Evolutionary conservation across 2,888 invertebrate genomes (phyloP).

Genomic region (Synanthedon myopaeformis): DNA sequence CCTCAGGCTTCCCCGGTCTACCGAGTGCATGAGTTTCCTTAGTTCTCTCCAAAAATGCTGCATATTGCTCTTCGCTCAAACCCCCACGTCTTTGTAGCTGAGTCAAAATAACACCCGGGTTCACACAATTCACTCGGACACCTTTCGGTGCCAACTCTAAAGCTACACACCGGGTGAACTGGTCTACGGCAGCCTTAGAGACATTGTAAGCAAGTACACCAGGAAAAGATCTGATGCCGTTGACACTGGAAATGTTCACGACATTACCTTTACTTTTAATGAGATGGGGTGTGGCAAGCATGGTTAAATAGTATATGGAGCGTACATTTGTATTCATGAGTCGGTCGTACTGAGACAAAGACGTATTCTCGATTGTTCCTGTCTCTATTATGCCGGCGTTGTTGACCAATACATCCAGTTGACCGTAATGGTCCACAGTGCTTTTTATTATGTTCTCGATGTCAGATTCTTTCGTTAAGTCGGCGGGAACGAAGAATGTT

Average conservation of each 20-base stretch:
- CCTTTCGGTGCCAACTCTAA: slow-evolving; percentile 85
- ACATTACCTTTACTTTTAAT: slow-evolving; percentile 88
- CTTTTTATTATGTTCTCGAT: slow-evolving; percentile 77
- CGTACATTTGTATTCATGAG: slow-evolving; percentile 92
- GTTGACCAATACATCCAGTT: slow-evolving; percentile 87
- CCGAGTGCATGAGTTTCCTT: slow-evolving; percentile 94
- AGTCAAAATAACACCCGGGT: slow-evolving; percentile 93
- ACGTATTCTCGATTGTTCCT: slow-evolving; percentile 88
- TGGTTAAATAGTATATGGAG: slow-evolving; percentile 84
- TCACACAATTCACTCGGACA: slow-evolving; percentile 91
- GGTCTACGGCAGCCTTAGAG: slow-evolving; percentile 94
- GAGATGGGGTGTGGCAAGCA: slow-evolving; percentile 88
- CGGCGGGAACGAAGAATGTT: slow-evolving; percentile 75
- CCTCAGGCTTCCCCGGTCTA: slow-evolving; percentile 83
- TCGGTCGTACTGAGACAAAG: slow-evolving; percentile 87
- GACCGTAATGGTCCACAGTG: slow-evolving; percentile 80
- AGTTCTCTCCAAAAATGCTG: slow-evolving; percentile 84
- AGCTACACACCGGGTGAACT: slow-evolving; percentile 92
- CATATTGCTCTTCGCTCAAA: slow-evolving; percentile 83
- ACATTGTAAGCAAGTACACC: slow-evolving; percentile 92
- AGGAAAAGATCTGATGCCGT: slow-evolving; percentile 90
- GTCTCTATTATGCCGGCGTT: slow-evolving; percentile 88
- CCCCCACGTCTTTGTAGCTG: slow-evolving; percentile 90
- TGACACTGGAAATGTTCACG: slow-evolving; percentile 96
- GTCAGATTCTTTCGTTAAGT: slow-evolving; percentile 80